A percentile compares a stretch with the other conserved stretches of the same genome.
phyloP scores from a whole-genome alignment of 2,797 vertebrate species.

The Gorsachius magnificus region DNA sequence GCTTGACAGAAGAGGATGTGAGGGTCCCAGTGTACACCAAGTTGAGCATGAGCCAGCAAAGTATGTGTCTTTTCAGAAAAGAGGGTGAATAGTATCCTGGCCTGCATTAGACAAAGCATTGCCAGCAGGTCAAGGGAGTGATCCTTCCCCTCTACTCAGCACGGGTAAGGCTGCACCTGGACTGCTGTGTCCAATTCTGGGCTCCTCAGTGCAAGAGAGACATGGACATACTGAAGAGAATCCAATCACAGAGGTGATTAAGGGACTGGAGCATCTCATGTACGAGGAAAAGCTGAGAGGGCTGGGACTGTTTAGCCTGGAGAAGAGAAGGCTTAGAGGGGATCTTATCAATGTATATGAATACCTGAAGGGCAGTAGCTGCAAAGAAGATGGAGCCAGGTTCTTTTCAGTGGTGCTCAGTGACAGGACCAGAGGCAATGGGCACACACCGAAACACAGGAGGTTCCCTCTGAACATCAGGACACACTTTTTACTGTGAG shows the following conservation, averaged over 20 bases:
- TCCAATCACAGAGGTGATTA: background rate
- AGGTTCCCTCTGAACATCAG: background rate
- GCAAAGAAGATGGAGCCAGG: background rate
- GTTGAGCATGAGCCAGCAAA: background rate
- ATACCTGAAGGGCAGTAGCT: background rate
- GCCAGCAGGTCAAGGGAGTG: background rate
- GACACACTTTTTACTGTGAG: background rate
- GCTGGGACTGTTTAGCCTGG: background rate
- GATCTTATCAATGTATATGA: background rate
- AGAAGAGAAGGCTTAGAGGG: background rate
- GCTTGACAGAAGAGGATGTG: background rate
- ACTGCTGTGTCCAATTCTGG: background rate
- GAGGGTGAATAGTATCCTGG: background rate
- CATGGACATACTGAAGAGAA: background rate
- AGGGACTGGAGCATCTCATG: background rate
- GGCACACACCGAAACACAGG: background rate
- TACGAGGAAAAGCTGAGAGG: background rate
- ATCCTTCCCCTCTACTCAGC: background rate
- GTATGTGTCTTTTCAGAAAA: background rate
- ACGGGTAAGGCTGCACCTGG: background rate
- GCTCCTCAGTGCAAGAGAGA: background rate
- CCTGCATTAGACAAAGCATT: background rate
- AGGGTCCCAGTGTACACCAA: background rate
- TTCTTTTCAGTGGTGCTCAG: background rate
- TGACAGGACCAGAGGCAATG: background rate